Base-by-base conservation (phyloP, 2,797 vertebrate genomes). In the Hypotaenidia philippensis region DNA sequence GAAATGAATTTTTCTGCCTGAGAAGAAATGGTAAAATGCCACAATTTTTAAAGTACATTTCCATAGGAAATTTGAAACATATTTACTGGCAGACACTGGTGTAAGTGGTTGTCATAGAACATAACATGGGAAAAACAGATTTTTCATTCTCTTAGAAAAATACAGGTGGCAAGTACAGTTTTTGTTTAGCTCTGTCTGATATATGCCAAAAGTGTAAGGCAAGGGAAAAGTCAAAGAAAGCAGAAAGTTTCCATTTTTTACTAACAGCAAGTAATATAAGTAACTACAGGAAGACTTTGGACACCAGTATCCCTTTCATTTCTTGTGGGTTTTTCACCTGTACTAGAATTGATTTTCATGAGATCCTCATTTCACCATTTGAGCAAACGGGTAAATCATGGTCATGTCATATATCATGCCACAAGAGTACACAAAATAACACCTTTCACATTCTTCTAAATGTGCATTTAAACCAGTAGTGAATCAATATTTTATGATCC, bases 401-500 rank as follows among this genome's bases (percentile, higher is more conserved):
- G 7, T 13, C 15, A 32, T 11, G 29, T 64, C 32, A 40, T 68
- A 82, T 80, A 80, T 87, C 31, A 38, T 55, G 27, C 57, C 55
- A 75, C 31, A 78, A 47, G 17, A 64, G 23, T 71, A 85, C 21
- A 75, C 26, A 91, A 50, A 93, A 71, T 70, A 74, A 52, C 13
- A 80, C 23, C 8, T 88, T 87, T 86, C 75, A 20, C 10, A 41
- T 10, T 60, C 23, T 45, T 80, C 52, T 68, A 85, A 85, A 87
- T 50, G 19, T 80, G 11, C 61, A 63, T 82, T 91, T 81, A 83
- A 86, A 65, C 45, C 50, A 86, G 18, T 40, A 78, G 20, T 40
- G 45, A 78, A 88, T 69, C 59, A 83, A 36, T 92, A 75, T 78
- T 94, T 94, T 93, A 69, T 81, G 72, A 90, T 94, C 38, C n/a